phyloP scores from a whole-genome alignment of 1,140 invertebrate species.

The Idris sp. region DNA sequence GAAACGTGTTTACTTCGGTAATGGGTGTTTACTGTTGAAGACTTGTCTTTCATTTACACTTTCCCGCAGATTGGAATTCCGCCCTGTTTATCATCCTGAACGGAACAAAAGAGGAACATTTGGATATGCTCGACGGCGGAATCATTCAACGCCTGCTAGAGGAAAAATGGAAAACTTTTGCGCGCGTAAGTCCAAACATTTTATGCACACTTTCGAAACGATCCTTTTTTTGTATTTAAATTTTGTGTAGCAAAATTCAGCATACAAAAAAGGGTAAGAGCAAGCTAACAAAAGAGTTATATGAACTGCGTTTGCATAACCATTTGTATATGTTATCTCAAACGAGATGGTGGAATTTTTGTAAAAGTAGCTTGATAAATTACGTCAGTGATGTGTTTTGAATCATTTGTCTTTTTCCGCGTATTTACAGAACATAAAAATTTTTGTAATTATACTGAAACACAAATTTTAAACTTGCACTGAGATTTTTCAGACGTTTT shows the following conservation, averaged over 20 bases:
- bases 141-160: conserved; percentile 97
- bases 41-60: conserved; percentile 67
- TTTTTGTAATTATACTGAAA: too few species aligned
- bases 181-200: conserved; percentile 83
- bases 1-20: conserved; percentile 54
- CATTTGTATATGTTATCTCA: conserved; percentile 40
- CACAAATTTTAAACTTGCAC: too few species aligned
- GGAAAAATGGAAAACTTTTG: conserved; percentile 99
- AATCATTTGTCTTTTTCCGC: conserved; percentile 14
- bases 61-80: conserved; percentile 95
- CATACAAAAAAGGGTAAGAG: conserved; percentile 12
- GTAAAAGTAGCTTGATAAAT: conserved; percentile 37
- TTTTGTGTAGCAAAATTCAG: conserved; percentile 31
- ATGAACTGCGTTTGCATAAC: conserved; percentile 49
- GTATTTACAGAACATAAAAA: conserved; percentile 10
- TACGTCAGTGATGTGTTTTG: conserved; percentile 38
- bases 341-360: conserved; percentile 28
- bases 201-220: conserved; percentile 1
- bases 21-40: conserved; percentile 21
- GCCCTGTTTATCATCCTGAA: conserved; percentile 98
- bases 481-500: too few species aligned
- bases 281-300: conserved; percentile 9
- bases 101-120: conserved; percentile 97
- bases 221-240: background rate
- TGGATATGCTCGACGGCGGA: conserved; percentile 98